Conservation (phyloP, 2,113 vertebrate genomes). For the Eudyptes chrysolophus region DNA sequence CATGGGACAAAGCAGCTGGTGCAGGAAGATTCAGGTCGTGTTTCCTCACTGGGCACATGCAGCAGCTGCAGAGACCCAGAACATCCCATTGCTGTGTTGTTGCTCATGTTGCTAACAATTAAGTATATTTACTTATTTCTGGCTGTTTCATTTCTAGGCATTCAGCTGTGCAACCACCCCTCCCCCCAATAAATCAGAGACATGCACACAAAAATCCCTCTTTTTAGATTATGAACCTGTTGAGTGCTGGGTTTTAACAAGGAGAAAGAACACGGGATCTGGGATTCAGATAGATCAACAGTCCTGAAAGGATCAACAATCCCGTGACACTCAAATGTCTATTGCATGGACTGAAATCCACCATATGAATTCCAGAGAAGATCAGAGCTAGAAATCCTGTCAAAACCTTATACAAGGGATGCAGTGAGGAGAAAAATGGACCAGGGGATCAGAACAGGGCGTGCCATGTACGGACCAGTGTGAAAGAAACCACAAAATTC, state of each 20-base stretch:
- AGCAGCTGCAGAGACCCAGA: background rate
- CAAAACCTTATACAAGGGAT: background rate
- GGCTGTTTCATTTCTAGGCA: background rate
- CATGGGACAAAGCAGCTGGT: background rate
- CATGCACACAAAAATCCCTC: background rate
- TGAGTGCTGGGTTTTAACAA: background rate
- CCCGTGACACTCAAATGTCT: background rate
- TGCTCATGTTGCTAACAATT: background rate
- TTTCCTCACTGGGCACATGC: background rate
- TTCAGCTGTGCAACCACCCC: background rate
- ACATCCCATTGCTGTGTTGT: no score
- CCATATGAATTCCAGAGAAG: background rate
- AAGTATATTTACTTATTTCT: background rate
- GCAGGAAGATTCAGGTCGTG: background rate
- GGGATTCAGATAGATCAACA: background rate
- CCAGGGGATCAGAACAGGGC: background rate
- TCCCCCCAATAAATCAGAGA: background rate
- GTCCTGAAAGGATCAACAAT: no score
- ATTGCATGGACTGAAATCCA: background rate
- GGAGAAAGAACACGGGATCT: background rate
- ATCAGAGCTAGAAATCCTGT: background rate
- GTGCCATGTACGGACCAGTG: fast-evolving
- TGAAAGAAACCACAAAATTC: background rate
- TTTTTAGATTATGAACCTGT: background rate
- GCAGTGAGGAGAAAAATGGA: background rate